A percentile compares a stretch with the other conserved stretches of the same genome.
These are phyloP conservation scores for Clarias platycephalus DNA, from an alignment of 2,797 vertebrate genomes.

Conservation along the genomic window DNA sequence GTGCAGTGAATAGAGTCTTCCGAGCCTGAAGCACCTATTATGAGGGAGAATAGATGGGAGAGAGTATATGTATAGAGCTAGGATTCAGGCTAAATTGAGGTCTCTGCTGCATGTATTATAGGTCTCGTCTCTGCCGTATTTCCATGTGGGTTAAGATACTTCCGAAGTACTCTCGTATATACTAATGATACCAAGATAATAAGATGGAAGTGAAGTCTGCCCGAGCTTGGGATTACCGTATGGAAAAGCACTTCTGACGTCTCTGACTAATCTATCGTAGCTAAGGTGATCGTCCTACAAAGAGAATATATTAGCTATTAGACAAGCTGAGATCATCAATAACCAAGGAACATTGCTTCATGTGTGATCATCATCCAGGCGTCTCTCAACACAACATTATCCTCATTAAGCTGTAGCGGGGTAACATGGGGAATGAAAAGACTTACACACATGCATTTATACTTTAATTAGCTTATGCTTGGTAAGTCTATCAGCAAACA, in stretches of 20 bases:
- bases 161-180: background rate
- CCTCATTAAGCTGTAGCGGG: constrained; percentile 44
- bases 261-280: constrained; percentile 7
- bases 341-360: constrained; percentile 52
- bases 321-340: constrained; percentile 44
- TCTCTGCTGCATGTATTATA: constrained; percentile 1
- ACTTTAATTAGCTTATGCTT: constrained; percentile 53
- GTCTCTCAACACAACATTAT: constrained; percentile 48
- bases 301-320: constrained; percentile 25
- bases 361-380: constrained; percentile 45
- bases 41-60: constrained; percentile 18
- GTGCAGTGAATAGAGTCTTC: constrained; percentile 25
- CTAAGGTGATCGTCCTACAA: constrained; percentile 21
- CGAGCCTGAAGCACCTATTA: constrained; percentile 17
- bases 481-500: constrained; percentile 51
- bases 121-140: constrained; percentile 2
- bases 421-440: constrained; percentile 32
- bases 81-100: constrained; percentile 24
- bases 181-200: constrained; percentile 15
- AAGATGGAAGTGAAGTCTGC: background rate
- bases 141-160: constrained; percentile 13
- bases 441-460: constrained; percentile 34
- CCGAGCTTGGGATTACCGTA: background rate
- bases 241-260: background rate
- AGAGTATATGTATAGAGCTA: constrained; percentile 18